Evolutionary conservation across 2,888 invertebrate species (phyloP).

Genomic region (Pasiphila rectangulata): DNA sequence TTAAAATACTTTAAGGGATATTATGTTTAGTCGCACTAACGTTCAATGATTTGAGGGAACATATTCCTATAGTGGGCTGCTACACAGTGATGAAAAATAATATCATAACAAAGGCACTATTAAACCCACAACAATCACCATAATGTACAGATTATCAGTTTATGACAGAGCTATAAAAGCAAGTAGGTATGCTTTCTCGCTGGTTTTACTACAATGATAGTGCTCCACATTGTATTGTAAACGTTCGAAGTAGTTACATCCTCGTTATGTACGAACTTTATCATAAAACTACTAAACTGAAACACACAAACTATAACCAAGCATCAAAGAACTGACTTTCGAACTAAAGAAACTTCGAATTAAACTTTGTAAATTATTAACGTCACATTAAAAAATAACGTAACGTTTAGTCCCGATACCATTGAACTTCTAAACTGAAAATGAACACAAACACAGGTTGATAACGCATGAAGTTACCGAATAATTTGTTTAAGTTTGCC

Average conservation of each 20-base stretch:
- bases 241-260: neutral
- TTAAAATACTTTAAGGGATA: no score
- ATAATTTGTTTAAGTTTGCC: constrained; percentile 3
- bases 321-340: no score
- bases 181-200: constrained; percentile 10
- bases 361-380: no score
- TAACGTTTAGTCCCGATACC: neutral
- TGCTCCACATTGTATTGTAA: neutral
- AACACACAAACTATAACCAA: no score
- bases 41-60: no score
- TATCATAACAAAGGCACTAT: no score
- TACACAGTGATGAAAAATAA: no score
- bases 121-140: no score
- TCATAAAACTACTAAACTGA: neutral
- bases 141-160: neutral
- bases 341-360: no score
- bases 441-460: neutral
- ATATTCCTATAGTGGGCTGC: no score
- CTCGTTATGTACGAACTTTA: neutral
- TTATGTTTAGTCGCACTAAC: no score
- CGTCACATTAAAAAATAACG: no score
- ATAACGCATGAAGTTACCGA: neutral
- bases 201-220: constrained; percentile 4
- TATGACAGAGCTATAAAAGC: neutral
- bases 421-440: neutral